Conservation (phyloP, 2,888 invertebrate genomes). For the Dione juno region DNA sequence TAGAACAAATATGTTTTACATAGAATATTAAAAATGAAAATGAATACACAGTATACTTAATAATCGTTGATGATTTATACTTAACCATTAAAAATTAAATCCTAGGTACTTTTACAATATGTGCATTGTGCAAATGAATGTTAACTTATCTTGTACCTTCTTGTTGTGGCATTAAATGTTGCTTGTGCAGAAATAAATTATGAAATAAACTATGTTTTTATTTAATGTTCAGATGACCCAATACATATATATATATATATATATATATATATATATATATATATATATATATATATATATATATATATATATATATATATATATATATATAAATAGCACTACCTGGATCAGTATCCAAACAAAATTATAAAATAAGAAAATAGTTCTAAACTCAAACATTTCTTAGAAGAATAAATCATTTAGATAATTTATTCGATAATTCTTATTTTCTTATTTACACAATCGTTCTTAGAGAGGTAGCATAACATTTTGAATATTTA, state of each 20-base stretch:
- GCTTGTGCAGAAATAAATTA: constrained; percentile 44
- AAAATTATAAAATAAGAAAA: too few relatives aligned
- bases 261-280: too few relatives aligned
- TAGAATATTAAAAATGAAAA: background rate
- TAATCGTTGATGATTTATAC: background rate
- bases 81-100: background rate
- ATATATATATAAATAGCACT: too few relatives aligned
- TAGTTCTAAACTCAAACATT: background rate
- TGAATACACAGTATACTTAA: constrained; percentile 7
- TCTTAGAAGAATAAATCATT: background rate
- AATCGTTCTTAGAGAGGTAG: too few relatives aligned
- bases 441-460: too few relatives aligned
- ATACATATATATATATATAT: too few relatives aligned
- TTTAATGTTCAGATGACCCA: too few relatives aligned
- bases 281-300: too few relatives aligned
- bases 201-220: background rate
- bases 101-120: background rate
- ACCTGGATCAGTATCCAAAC: too few relatives aligned
- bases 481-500: too few relatives aligned
- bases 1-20: background rate
- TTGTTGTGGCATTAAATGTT: constrained; percentile 46
- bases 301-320: too few relatives aligned
- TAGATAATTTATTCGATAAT: background rate
- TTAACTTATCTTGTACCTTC: constrained; percentile 23
- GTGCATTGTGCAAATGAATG: constrained; percentile 1